Evolutionary conservation across 2,113 vertebrate genomes (phyloP), one percentile per base, ranked within the genome.

Genomic region (Platanista minor): DNA sequence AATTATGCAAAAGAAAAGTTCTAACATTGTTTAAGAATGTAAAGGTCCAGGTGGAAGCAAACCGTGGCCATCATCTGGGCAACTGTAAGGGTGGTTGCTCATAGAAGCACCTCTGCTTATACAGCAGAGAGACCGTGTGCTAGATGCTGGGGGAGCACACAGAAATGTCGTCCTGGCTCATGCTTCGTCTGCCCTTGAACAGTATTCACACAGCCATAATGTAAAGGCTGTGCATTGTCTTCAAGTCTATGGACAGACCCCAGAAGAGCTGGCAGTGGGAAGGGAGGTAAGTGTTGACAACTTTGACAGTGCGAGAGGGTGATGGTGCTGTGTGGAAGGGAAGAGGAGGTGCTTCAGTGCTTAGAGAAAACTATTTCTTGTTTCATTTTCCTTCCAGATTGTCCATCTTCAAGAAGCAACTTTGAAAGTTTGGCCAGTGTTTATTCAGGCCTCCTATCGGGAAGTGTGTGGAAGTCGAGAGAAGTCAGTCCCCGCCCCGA

Each of bases 331-430:
- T 17, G 3, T 43, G 83, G 71, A 74, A 86, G n/a, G 29, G 52
- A 64, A 69, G 57, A 75, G 43, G 72, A 33, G n/a, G n/a, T 21
- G 29, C 17, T 80, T 78, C 27, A 4, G 18, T 23, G 12, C 36
- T 52, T 39, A 31, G 67, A 62, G n/a, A 75, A 90, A 72, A 90
- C 64, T 23, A 57, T 74, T 71, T 90, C 52, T 71, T 74, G 27
- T 90, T 59, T 97, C 67, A 52, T 90, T 95, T 67, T 81, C 84
- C 74, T 97, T 95, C 52, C 67, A 98, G 98, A 82, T 93, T 87
- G 33, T 57, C 39, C 18, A 8, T 92, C 87, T 92, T 64, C 31
- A 61, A 59, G 95, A 91, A 92, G 31, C 86, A 57, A 5, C 71
- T 94, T 41, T 46, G 78, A 69, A 85, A 39, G n/a, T 69, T 41